These are phyloP conservation scores for Amphipoea oculea DNA, from an alignment of 2,888 invertebrate species.

Conservation along the genomic window DNA sequence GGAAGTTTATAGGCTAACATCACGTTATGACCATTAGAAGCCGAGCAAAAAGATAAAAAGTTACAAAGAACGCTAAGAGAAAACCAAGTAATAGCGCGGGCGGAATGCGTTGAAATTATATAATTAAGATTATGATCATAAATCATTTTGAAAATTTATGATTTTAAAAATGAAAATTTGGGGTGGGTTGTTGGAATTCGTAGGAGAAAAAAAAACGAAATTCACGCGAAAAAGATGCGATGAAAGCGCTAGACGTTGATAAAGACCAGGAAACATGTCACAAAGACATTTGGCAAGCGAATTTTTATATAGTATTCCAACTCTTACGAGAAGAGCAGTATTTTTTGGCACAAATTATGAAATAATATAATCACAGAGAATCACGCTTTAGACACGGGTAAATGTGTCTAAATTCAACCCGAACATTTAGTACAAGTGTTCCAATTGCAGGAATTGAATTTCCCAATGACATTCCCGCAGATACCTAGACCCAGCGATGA, in stretches of 20 bases:
- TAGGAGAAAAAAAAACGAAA: not conserved
- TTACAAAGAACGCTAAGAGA: not conserved
- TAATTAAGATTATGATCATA: not conserved
- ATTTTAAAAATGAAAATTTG: not conserved
- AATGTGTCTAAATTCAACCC: not conserved
- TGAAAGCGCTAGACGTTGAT: not conserved
- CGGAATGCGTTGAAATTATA: not conserved
- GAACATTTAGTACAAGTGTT: not conserved
- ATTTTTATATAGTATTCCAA: not conserved
- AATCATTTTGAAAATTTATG: not conserved
- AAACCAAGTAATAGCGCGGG: not conserved
- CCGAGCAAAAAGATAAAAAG: not conserved
- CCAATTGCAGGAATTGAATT: conserved; percentile 20
- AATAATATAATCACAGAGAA: not conserved
- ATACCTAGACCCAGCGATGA: not conserved
- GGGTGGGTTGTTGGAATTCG: not conserved
- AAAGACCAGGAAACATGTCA: not conserved
- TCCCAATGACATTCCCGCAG: conserved; percentile 11
- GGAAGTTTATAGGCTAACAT: not conserved
- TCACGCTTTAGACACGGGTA: not conserved
- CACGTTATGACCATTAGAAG: not conserved
- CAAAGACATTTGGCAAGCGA: not conserved
- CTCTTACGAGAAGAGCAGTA: not conserved
- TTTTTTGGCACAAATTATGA: not conserved
- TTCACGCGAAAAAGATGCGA: not conserved